Evolutionary conservation across 2,113 vertebrate species (phyloP).

Genomic region (Siphamia tubifer): DNA sequence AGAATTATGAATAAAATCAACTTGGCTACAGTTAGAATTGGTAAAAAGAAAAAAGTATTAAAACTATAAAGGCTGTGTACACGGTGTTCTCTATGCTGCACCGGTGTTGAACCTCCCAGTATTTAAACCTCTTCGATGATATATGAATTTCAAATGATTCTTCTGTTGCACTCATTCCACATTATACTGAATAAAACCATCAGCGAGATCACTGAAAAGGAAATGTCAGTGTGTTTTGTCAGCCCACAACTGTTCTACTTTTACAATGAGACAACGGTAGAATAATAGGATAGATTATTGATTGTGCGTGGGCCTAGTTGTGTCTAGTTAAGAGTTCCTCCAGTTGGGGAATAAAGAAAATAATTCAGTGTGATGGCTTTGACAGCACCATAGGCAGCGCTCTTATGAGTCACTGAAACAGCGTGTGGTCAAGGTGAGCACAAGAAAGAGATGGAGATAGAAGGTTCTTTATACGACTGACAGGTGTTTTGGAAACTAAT

Average conservation of each 20-base stretch:
- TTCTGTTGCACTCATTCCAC: not conserved
- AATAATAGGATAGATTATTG: conserved; percentile 26
- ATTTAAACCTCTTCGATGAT: not conserved
- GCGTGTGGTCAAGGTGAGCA: conserved; percentile 72
- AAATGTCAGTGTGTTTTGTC: conserved; percentile 50
- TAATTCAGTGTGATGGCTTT: conserved; percentile 64
- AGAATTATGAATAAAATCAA: no score
- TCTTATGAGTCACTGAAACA: conserved; percentile 50
- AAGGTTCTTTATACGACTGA: conserved; percentile 12
- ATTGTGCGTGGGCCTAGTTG: conserved; percentile 6
- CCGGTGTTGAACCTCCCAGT: conserved; percentile 3
- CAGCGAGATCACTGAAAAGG: conserved; percentile 28
- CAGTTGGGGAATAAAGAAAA: not conserved
- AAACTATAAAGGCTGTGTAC: conserved; percentile 4
- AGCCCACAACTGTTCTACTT: conserved; percentile 27
- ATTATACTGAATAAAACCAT: conserved; percentile 22
- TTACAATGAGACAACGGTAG: conserved; percentile 11
- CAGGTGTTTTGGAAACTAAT: conserved; percentile 24
- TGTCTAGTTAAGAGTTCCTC: conserved; percentile 33
- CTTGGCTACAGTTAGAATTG: no score
- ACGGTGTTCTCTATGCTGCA: conserved; percentile 1
- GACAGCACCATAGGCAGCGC: conserved; percentile 59
- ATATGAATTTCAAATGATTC: conserved; percentile 39
- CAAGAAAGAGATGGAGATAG: conserved; percentile 28
- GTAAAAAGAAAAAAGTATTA: no score